phyloP scores from a whole-genome alignment of 53 echinoderm and acorn worm genomes.

The Zoroaster sp. region DNA sequence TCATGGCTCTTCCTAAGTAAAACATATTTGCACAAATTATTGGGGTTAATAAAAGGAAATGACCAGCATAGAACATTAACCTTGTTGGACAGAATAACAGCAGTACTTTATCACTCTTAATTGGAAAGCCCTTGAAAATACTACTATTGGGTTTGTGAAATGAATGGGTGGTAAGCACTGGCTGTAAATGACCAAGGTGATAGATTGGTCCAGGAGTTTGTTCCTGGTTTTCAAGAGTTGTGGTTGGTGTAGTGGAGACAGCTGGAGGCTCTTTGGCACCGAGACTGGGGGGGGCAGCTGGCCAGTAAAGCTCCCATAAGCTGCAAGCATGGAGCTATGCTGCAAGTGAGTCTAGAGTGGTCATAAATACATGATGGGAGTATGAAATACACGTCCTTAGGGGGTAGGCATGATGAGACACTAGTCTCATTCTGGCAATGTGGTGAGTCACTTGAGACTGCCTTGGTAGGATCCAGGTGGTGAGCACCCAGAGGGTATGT shows the following conservation, averaged over 20 bases:
- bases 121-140: conserved; percentile 32
- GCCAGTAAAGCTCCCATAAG: too few species aligned
- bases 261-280: background rate
- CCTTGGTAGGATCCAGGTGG: too few species aligned
- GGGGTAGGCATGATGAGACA: background rate
- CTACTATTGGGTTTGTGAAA: background rate
- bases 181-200: background rate
- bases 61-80: too few species aligned
- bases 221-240: background rate
- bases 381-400: background rate
- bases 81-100: too few species aligned
- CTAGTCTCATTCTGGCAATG: background rate
- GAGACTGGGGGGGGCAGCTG: background rate
- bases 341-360: background rate
- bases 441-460: background rate
- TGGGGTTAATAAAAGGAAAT: too few species aligned
- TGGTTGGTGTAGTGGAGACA: conserved; percentile 21
- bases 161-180: background rate
- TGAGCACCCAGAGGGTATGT: too few species aligned
- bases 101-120: background rate
- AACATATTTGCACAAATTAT: too few species aligned
- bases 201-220: background rate
- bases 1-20: too few species aligned
- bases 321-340: background rate
- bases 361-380: too few species aligned